Evolutionary conservation across 2,113 vertebrate genomes (phyloP), one percentile per base, ranked within the genome.

Genomic region (Rostratula benghalensis): DNA sequence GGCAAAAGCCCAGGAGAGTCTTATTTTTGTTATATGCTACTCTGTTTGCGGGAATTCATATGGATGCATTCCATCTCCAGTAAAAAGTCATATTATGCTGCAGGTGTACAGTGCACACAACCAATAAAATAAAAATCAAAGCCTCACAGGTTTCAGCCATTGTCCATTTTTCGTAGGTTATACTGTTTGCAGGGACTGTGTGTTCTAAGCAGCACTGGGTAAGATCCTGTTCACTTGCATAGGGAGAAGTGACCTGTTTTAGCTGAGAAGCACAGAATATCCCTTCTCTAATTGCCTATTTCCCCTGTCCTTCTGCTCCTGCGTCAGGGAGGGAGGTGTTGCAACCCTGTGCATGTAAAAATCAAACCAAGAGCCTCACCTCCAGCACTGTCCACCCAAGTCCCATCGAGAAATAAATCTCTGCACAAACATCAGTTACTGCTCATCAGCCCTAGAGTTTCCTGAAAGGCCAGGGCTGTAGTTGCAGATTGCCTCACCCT

Each of bases 201-300:
- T n/a, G 19, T 70, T 76, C 54, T 61, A 65, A 65, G 57, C 20
- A 83, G 11, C 8, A 1, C 0, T 41, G 31, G 76, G 25, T 45
- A 75, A 63, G 80, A 5, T 9, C 23, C n/a, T 0, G 0, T 33
- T 65, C 35, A 17, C 13, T 59, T 74, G 6, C 13, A 1, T 2
- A 13, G 46, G 51, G 48, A 82, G 61, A 64, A 48, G 8, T 10
- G 37, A 43, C 31, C 20, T 12, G 24, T 31, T 91, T 68, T 35
- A 53, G 51, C 37, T 22, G 56, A 77, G n/a, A 19, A 90, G 10
- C 37, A n/a, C 5, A 53, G 46, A 64, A 46, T 17, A 11, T 23
- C 28, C 25, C 33, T 53, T 85, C 75, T 88, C 85, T 39, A 19
- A 1, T n/a, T 28, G 28, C 35, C 24, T 5, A 4, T 22, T 21